A percentile compares a stretch with the other conserved stretches of the same genome.
phyloP scores from a whole-genome alignment of 2,888 invertebrate species.

The Corythucha ciliata region DNA sequence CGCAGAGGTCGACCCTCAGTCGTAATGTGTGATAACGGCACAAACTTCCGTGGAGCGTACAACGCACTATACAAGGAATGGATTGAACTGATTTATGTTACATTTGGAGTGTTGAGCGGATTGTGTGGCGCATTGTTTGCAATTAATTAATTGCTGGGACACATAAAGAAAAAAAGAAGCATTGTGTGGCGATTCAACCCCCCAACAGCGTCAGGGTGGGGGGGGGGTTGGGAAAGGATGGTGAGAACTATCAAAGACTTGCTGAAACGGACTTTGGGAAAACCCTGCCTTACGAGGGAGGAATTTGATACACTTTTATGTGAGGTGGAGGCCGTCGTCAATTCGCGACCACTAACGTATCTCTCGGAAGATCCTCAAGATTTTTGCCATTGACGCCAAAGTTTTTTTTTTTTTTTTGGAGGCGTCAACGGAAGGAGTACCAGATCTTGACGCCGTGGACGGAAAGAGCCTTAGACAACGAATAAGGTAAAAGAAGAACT shows the following conservation, averaged over 20 bases:
- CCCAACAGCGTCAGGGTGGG: constrained; percentile 41
- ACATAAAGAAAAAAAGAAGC: no score
- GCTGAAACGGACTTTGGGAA: constrained; percentile 18
- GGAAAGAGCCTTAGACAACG: constrained; percentile 9
- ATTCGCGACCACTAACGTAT: constrained; percentile 17
- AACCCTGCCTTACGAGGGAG: constrained; percentile 17
- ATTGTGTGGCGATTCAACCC: constrained; percentile 37
- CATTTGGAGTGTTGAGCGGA: no score
- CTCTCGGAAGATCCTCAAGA: constrained; percentile 25
- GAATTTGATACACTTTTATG: constrained; percentile 25
- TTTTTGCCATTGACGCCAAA: constrained; percentile 33
- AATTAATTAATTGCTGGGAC: no score
- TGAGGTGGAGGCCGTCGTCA: constrained; percentile 24
- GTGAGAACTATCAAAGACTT: constrained; percentile 22
- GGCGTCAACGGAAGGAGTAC: constrained; percentile 7
- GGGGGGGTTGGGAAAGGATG: constrained; percentile 40
- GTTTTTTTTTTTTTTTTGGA: constrained; percentile 35
- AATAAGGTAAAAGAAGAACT: constrained; percentile 9
- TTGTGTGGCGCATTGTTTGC: no score
- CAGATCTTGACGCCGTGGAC: constrained; percentile 18
- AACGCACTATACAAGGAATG: constrained; percentile 45
- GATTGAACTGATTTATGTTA: no score
- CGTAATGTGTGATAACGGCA: constrained; percentile 40
- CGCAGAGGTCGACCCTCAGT: constrained; percentile 38
- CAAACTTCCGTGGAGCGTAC: constrained; percentile 40